Percentiles rank a stretch among this genome's conserved stretches.
Evolutionary conservation across 2,113 vertebrate species (phyloP).

Genomic region (Epinephelus cyanopodus): DNA sequence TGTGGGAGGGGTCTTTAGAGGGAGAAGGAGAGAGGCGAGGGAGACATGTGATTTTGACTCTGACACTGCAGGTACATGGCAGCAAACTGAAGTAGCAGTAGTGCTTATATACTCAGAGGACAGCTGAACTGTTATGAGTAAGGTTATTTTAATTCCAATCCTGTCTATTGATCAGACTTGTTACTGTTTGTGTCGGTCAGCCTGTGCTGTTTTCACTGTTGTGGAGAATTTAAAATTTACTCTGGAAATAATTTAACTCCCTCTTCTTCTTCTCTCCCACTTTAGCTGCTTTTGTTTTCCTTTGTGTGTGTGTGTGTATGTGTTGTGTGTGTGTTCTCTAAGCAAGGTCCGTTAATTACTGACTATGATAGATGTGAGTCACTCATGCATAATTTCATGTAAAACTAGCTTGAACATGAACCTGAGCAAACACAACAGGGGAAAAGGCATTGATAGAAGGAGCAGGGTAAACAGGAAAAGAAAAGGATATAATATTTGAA

Average conservation of each 20-base stretch:
- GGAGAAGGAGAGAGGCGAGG: slow-evolving; percentile 9
- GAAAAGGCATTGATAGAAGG: not conserved
- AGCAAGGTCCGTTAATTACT: slow-evolving; percentile 30
- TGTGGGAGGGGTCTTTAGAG: slow-evolving; percentile 19
- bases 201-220: not conserved
- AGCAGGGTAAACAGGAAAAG: not conserved
- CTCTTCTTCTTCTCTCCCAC: not conserved
- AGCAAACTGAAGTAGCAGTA: slow-evolving; percentile 18
- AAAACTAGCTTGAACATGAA: slow-evolving; percentile 35
- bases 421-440: slow-evolving; percentile 13
- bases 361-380: slow-evolving; percentile 53
- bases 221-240: not conserved
- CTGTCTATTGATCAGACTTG: not conserved
- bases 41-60: slow-evolving; percentile 25
- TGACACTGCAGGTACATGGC: slow-evolving; percentile 31
- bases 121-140: not conserved
- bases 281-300: not conserved
- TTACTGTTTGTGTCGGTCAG: not conserved
- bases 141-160: not conserved
- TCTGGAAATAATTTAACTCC: not conserved
- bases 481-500: not conserved
- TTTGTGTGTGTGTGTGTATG: not conserved
- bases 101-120: not conserved
- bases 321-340: not conserved
- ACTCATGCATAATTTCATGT: slow-evolving; percentile 31